Base-by-base conservation (phyloP, 2,888 invertebrate species). In the Bombylius major region DNA sequence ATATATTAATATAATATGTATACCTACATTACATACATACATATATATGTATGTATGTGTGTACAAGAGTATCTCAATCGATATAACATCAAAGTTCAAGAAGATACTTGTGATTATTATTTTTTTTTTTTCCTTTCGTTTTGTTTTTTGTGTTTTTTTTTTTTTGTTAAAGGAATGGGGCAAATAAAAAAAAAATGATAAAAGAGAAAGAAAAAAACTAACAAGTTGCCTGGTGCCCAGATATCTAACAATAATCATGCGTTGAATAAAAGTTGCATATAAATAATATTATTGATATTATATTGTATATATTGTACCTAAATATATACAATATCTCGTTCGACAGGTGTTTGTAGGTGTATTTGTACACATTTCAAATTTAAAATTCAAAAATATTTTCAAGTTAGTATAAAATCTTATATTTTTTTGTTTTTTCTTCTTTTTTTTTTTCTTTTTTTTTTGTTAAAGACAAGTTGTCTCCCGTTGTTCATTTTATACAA, bases 321-420 rank as follows among this genome's bases (percentile, higher is more conserved):
- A 2, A 11, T 11, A 11, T 42, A 3, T 42, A 42, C 6, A 42
- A 9, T 39, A 23, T 33, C 34, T 36, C 50, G 50, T 46, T 31
- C 55, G 55, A 55, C 55, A 55, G 55, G 55, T 55, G 55, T 46
- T 33, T 55, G 55, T 39, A 46, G 50, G 46, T 55, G 55, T 55
- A 46, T 50, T 51, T 5, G 55, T 54, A 45, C 12, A 42, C 12
- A 42, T 50, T 46, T 50, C 46, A 50, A 55, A 51, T 55, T 55
- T 51, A 46, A 55, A 51, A 50, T 55, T 55, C 46, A 55, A 55
- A 55, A 54, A 34, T 23, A 55, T 39, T 50, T 47, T 23, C 47
- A 14, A 55, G 39, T 42, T 4, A 42, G 39, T 42, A 42, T 8
- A 42, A 42, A 11, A 42, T 42, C 12, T 42, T n/a, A n/a, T n/a